Evolutionary conservation across 2,113 vertebrate species (phyloP).

Genomic region (Emydocephalus ijimae): DNA sequence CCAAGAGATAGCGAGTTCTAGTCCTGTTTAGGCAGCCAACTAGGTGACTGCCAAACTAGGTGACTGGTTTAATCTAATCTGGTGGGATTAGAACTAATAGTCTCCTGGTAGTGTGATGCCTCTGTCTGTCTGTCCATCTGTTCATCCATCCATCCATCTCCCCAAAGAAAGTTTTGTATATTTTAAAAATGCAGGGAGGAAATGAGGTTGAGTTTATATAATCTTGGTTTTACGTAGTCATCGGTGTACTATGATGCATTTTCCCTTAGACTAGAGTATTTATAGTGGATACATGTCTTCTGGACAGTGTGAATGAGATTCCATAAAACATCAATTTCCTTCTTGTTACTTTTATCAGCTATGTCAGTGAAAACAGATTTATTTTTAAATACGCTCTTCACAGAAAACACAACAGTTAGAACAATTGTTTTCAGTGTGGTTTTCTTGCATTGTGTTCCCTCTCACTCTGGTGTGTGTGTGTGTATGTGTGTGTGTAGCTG

Average conservation of each 20-base stretch:
- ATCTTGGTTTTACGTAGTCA: not conserved
- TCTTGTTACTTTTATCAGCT: not conserved
- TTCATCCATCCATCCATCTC: too few relatives aligned
- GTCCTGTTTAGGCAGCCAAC: not conserved
- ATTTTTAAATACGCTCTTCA: not conserved
- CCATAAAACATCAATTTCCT: not conserved
- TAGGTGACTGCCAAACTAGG: too few relatives aligned
- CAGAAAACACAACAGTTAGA: not conserved
- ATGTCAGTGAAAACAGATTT: not conserved
- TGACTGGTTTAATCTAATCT: too few relatives aligned
- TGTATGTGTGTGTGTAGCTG: not conserved
- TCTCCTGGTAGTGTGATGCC: too few relatives aligned
- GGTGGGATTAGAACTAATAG: too few relatives aligned
- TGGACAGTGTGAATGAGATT: constrained; percentile 21
- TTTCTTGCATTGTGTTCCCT: constrained; percentile 36
- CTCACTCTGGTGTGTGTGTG: not conserved
- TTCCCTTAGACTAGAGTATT: not conserved
- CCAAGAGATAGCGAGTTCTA: not conserved
- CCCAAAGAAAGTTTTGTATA: constrained; percentile 38
- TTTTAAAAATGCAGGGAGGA: not conserved
- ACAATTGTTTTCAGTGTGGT: constrained; percentile 22
- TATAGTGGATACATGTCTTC: not conserved
- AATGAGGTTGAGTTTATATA: not conserved
- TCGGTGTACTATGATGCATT: not conserved
- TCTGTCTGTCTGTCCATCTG: too few relatives aligned